A percentile compares a stretch with the other conserved stretches of the same genome.
These are phyloP conservation scores for Psittacula cyanocephala DNA, from an alignment of 2,113 vertebrate genomes.

Conservation along the genomic window DNA sequence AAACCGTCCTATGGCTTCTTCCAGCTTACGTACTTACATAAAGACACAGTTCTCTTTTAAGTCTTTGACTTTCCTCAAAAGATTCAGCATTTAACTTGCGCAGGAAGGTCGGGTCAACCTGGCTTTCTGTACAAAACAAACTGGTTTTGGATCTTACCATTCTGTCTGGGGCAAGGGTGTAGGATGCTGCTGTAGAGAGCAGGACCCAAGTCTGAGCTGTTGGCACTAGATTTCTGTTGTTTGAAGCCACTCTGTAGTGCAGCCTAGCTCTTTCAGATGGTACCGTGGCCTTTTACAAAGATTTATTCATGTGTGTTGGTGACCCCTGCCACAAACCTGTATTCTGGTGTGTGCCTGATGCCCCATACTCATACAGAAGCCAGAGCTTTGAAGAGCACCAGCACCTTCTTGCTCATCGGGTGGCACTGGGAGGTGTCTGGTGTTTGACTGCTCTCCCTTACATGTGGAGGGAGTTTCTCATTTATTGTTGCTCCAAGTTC, in stretches of 20 bases:
- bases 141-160: not conserved
- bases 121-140: not conserved
- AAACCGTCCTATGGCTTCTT: constrained; percentile 5
- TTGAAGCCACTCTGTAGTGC: not conserved
- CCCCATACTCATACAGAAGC: not conserved
- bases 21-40: not conserved
- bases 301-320: not conserved
- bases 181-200: not conserved
- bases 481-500: not conserved
- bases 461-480: not conserved
- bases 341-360: not conserved
- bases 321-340: not conserved
- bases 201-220: not conserved
- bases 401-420: not conserved
- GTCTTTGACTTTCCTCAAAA: not conserved
- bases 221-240: not conserved
- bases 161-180: not conserved
- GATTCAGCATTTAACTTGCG: not conserved
- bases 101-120: not conserved
- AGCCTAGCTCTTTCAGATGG: not conserved
- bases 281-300: not conserved
- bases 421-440: not conserved
- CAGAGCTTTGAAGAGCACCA: not conserved
- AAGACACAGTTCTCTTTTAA: not conserved
- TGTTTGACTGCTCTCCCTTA: fast-evolving